Conservation (phyloP, 1,140 invertebrate genomes). For the Homarus americanus region DNA sequence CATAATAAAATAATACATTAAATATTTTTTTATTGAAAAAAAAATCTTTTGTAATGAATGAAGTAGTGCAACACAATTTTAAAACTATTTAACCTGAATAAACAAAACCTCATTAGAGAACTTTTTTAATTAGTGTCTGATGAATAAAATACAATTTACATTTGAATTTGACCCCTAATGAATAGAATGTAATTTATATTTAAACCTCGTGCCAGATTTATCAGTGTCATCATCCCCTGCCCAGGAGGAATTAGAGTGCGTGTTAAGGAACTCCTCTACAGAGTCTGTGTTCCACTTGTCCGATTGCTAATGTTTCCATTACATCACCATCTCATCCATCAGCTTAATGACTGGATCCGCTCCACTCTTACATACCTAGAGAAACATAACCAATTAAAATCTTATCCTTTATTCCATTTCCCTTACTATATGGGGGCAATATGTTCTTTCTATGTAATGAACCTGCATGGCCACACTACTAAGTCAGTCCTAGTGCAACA, state of each 20-base stretch:
- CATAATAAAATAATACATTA: neutral
- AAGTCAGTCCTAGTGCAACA: no score
- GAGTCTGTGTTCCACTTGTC: conserved; percentile 98
- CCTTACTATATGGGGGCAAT: no score
- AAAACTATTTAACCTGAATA: neutral
- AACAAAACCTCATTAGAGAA: neutral
- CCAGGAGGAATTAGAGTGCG: conserved; percentile 82
- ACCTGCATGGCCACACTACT: no score
- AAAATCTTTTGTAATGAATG: neutral
- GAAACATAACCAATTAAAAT: neutral
- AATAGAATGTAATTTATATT: neutral
- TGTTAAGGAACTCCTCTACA: conserved; percentile 94
- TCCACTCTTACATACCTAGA: conserved; percentile 88
- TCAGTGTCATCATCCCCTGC: conserved; percentile 58
- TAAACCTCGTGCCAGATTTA: conserved; percentile 21
- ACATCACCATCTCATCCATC: conserved; percentile 89
- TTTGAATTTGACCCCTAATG: neutral
- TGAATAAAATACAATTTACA: neutral
- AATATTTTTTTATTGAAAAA: neutral
- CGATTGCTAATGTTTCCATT: conserved; percentile 93
- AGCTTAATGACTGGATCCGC: conserved; percentile 95
- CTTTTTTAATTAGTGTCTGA: neutral
- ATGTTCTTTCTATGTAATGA: no score
- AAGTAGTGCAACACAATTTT: no score
- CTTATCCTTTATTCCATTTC: no score